Evolutionary conservation across 1,140 invertebrate genomes (phyloP), one percentile per base, ranked within the genome.

Genomic region (Diachasma alloeum): DNA sequence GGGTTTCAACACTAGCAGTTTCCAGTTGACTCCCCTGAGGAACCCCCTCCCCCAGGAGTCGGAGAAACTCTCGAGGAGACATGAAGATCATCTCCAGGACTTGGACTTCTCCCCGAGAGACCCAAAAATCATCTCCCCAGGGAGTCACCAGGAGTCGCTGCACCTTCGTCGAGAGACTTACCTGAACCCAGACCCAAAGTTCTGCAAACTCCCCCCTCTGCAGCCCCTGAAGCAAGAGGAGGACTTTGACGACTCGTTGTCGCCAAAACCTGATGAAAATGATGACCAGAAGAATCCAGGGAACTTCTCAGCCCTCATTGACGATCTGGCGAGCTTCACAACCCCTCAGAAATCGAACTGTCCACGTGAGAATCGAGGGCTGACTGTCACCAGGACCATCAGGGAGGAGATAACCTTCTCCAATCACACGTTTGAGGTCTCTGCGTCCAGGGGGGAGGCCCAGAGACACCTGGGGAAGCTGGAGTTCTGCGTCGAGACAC

Each of bases 271-370:
- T 0, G 70, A 63, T 5, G 4, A 66, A 26, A 13, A 15, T 0
- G 70, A 63, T 5, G 4, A 70, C 15, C 46, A 31, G 13, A 19
- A 68, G 75, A 69, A 76, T 31, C 31, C 75, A 13, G 78, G 77
- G 0, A 82, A 88, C 4, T 85, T 88, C 66, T 89, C 88, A 2
- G 73, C 81, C 11, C 15, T 88, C 13, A 76, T 88, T 0, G 83
- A 86, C 68, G 78, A 88, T 72, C 78, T 87, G 6, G 72, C n/a
- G 15, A 87, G 81, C 39, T 82, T 88, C 0, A 78, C 78, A 10
- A 78, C 85, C 24, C 48, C 72, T 71, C 31, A 71, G 56, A 59
- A 63, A 63, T 26, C 59, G 1, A 9, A 63, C 2, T 24, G 22
- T 11, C 15, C 59, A 9, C 24, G 6, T 8, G 15, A 63, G 4